Evolutionary conservation across 2,888 invertebrate species (phyloP), one percentile per base, ranked within the genome.

Genomic region (Caenorhabditis panamensis): DNA sequence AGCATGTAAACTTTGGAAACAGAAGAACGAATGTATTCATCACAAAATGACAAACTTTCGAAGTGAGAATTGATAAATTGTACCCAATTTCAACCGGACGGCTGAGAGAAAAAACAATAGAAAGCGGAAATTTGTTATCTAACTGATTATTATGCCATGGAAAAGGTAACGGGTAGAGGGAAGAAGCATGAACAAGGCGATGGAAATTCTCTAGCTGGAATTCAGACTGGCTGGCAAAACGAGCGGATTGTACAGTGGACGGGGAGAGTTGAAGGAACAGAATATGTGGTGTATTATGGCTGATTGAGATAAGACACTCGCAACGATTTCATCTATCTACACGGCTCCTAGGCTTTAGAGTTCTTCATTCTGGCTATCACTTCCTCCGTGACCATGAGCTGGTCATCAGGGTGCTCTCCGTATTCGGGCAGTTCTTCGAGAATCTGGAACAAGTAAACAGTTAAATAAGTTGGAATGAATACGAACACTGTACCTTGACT

Each of bases 401-500:
- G 68, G 18, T 84, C 84, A 22, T 84, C 79, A 9, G 84, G 82
- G 47, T 75, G 75, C 36, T 73, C 47, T 26, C 84, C 84, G 53
- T 79, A 76, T 22, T 78, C 72, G 2, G 84, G 84, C 44, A 84
- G 59, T 5, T 84, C 82, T 66, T 84, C 82, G 53, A 84, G 77
- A 24, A 84, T 77, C 84, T 84, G 71, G 36, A 84, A 68, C 41
- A 41, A 18, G 26, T 16, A 9, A 24, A 36, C 8, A n/a, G n/a
- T 22, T n/a, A 13, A 36, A 41, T 6, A 13, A 41, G 31, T 31
- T 31, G 4, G 5, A 31, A n/a, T n/a, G 31, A 31, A 6, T 9
- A 31, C 31, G 31, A 31, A 8, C 13, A 11, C 16, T 1, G 2
- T 22, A 86, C 86, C 83, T 85, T 79, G 89, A 97, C 95, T 82